A percentile compares a stretch with the other conserved stretches of the same genome.
Evolutionary conservation across 2,113 vertebrate genomes (phyloP).

Genomic region (Lonchura striata): DNA sequence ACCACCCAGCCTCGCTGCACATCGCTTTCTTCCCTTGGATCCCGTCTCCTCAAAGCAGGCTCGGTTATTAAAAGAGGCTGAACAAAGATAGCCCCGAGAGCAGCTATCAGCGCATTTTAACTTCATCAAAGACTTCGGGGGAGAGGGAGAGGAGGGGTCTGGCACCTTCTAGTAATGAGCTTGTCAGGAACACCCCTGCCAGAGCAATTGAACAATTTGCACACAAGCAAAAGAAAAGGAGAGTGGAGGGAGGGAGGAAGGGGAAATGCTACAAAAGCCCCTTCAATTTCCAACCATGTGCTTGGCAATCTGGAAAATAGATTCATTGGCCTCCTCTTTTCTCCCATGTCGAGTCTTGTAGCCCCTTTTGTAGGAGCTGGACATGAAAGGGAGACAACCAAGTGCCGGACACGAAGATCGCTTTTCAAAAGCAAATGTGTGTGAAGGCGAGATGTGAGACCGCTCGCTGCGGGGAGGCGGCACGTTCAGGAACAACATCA

Average conservation of each 20-base stretch:
- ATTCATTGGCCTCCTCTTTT: conserved; percentile 80
- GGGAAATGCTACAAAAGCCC: conserved; percentile 68
- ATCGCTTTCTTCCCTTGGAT: conserved; percentile 43
- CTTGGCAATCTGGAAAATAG: conserved; percentile 86
- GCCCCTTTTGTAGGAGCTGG: conserved; percentile 79
- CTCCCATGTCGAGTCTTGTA: conserved; percentile 79
- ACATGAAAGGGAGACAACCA: conserved; percentile 84
- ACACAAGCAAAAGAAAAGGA: conserved; percentile 78
- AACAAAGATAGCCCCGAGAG: conserved; percentile 59
- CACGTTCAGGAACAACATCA: conserved; percentile 85
- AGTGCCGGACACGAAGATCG: conserved; percentile 85
- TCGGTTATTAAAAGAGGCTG: conserved; percentile 49
- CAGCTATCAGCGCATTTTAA: conserved; percentile 55
- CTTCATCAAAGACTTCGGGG: conserved; percentile 72
- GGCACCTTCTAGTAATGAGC: conserved; percentile 80
- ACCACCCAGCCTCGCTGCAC: conserved; percentile 14
- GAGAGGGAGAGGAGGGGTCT: conserved; percentile 72
- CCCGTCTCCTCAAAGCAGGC: conserved; percentile 35
- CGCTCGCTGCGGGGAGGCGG: conserved; percentile 79
- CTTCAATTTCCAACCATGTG: conserved; percentile 82
- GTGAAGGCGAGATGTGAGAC: conserved; percentile 78
- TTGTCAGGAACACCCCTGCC: conserved; percentile 83
- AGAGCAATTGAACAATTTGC: conserved; percentile 83
- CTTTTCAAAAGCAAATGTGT: conserved; percentile 87
- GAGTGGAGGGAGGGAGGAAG: conserved; percentile 48